Evolutionary conservation across 53 echinoderm and acorn worm genomes (phyloP).

Genomic region (Paracentrotus lividus): DNA sequence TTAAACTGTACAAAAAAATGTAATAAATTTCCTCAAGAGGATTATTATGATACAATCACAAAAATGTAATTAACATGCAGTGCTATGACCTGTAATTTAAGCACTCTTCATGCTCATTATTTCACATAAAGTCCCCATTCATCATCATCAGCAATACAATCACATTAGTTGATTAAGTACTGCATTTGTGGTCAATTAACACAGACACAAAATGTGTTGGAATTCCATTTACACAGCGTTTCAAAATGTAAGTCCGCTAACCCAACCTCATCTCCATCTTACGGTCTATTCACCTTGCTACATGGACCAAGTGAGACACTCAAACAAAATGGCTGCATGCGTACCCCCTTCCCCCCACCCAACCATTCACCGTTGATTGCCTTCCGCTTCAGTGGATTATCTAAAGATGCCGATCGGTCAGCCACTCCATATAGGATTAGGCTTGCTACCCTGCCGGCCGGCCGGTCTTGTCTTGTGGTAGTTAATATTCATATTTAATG

Average conservation of each 20-base stretch:
- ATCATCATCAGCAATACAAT: background rate
- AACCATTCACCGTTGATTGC: background rate
- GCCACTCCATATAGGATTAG: background rate
- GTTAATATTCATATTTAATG: constrained; percentile 36
- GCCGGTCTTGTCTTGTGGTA: background rate
- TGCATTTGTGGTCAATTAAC: background rate
- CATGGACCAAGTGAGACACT: background rate
- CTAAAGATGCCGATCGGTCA: constrained; percentile 22
- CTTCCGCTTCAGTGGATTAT: constrained; percentile 26
- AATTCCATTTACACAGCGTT: background rate
- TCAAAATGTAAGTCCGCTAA: too few relatives aligned
- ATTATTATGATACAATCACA: background rate
- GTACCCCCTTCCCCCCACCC: background rate
- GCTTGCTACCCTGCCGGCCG: background rate
- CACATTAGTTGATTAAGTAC: background rate
- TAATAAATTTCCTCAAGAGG: background rate
- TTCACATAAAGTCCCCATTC: background rate
- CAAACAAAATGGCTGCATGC: background rate
- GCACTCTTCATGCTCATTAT: background rate
- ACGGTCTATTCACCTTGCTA: background rate
- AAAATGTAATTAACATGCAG: background rate
- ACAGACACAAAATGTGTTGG: background rate
- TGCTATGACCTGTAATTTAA: background rate
- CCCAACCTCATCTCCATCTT: background rate
- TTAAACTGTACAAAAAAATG: background rate